A percentile compares a stretch with the other conserved stretches of the same genome.
These are phyloP conservation scores for Kryphioiulus occultus DNA, from an alignment of 2,888 invertebrate genomes.

Conservation along the genomic window DNA sequence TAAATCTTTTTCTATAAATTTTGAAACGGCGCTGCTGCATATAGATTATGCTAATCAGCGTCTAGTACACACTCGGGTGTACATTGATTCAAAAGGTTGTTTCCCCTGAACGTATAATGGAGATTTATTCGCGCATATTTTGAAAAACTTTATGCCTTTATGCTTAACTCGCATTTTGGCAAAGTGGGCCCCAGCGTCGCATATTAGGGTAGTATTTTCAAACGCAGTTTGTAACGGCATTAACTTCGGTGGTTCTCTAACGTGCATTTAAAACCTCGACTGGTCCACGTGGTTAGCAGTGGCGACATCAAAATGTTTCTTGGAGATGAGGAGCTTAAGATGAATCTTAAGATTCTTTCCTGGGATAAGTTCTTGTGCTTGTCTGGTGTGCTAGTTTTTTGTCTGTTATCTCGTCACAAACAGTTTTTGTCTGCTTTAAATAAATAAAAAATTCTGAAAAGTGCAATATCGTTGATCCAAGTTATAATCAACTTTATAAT, in stretches of 20 bases:
- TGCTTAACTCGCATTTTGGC: slow-evolving; percentile 8
- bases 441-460: too few relatives aligned
- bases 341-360: too few relatives aligned
- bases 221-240: not conserved
- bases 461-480: too few relatives aligned
- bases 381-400: too few relatives aligned
- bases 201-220: slow-evolving; percentile 20
- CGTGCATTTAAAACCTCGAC: not conserved
- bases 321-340: not conserved
- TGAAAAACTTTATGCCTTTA: slow-evolving; percentile 1
- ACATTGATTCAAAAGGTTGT: slow-evolving; percentile 18
- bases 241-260: not conserved
- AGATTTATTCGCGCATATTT: not conserved
- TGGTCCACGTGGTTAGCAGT: not conserved
- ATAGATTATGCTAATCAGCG: slow-evolving; percentile 17
- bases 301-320: not conserved
- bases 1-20: slow-evolving; percentile 21
- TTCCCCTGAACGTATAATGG: not conserved
- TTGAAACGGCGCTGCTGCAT: slow-evolving; percentile 15
- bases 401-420: too few relatives aligned
- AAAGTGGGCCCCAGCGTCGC: slow-evolving; percentile 1
- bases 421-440: too few relatives aligned
- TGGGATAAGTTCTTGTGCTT: too few relatives aligned
- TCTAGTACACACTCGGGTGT: slow-evolving; percentile 3
- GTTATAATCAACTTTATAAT: too few relatives aligned